These are phyloP conservation scores for Eulithis testata DNA, from an alignment of 2,888 invertebrate genomes.

Conservation along the genomic window DNA sequence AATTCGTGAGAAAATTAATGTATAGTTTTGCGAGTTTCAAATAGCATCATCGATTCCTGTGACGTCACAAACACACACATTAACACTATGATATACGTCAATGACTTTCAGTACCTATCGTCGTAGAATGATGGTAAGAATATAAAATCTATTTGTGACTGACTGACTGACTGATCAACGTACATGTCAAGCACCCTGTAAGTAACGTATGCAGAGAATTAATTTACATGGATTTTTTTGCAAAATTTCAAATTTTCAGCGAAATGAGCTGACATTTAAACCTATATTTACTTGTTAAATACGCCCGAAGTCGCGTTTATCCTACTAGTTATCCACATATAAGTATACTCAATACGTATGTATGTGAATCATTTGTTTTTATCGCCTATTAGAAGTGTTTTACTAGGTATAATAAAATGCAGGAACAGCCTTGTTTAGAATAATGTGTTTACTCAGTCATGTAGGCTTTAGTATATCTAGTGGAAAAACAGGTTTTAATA, in stretches of 20 bases:
- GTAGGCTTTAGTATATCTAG: slow-evolving; percentile 23
- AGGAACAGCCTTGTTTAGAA: slow-evolving; percentile 47
- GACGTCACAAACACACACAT: slow-evolving; percentile 21
- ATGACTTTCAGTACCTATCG: neutral
- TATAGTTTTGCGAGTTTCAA: neutral
- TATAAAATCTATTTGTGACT: neutral
- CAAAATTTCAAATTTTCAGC: no score
- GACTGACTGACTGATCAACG: neutral
- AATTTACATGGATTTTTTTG: no score
- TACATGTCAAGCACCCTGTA: neutral
- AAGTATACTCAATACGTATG: slow-evolving; percentile 9
- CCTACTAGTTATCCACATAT: neutral
- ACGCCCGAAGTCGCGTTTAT: neutral
- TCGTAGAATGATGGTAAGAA: neutral
- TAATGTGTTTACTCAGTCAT: slow-evolving; percentile 36
- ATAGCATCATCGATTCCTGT: slow-evolving; percentile 22
- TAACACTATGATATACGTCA: neutral
- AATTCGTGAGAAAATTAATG: neutral
- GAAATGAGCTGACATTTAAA: no score
- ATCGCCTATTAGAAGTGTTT: slow-evolving; percentile 38
- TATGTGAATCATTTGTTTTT: slow-evolving; percentile 49
- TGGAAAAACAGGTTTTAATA: slow-evolving; percentile 29
- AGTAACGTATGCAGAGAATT: no score
- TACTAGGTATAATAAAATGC: slow-evolving; percentile 42
- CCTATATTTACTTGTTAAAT: no score